Evolutionary conservation across 2,113 vertebrate species (phyloP).

Genomic region (Cavia aperea): DNA sequence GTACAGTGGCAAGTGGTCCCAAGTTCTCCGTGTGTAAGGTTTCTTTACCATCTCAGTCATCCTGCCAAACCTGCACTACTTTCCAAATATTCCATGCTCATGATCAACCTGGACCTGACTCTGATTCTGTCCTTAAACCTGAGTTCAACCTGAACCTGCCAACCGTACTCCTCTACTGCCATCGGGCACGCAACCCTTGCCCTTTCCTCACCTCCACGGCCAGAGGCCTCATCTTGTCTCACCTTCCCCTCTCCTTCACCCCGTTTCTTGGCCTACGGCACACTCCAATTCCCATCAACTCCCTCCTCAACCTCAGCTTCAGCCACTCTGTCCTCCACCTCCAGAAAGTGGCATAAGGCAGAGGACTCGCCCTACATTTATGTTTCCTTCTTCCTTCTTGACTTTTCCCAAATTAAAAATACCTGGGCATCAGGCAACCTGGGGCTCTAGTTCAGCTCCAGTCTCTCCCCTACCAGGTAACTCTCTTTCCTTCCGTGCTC

Average conservation of each 20-base stretch:
- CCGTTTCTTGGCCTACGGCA: not conserved
- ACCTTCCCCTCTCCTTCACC: not conserved
- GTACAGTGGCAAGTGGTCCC: not conserved
- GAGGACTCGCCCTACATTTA: not conserved
- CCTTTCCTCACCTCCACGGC: not conserved
- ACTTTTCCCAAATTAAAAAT: not conserved
- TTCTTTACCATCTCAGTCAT: not conserved
- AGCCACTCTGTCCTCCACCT: not conserved
- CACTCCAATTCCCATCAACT: not conserved
- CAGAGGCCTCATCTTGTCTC: not conserved
- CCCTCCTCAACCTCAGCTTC: not conserved
- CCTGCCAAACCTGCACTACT: not conserved
- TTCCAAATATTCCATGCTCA: not conserved
- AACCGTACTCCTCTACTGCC: not conserved
- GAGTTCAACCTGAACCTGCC: not conserved
- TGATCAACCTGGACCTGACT: not conserved
- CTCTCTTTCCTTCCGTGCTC: not conserved
- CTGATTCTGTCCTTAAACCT: not conserved
- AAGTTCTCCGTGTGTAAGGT: not conserved
- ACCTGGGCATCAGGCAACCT: not conserved
- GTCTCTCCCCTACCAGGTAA: not conserved
- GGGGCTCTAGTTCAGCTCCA: not conserved
- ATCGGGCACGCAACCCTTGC: not conserved
- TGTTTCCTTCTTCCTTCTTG: not conserved
- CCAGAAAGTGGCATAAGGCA: not conserved